Evolutionary conservation across 2,113 vertebrate genomes (phyloP), one percentile per base, ranked within the genome.

Genomic region (Dasyurus viverrinus): DNA sequence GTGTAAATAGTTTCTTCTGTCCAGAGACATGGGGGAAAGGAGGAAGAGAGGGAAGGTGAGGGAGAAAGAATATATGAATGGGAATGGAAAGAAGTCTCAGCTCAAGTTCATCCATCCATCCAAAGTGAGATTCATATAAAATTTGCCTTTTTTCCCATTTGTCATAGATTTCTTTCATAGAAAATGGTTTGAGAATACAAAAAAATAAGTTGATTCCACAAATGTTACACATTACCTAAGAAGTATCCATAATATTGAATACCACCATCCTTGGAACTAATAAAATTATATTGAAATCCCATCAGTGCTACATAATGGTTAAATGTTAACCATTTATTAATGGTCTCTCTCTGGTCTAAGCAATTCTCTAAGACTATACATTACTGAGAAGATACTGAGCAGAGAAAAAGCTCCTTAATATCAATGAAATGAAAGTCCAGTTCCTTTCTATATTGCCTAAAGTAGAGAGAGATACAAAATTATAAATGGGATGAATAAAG

Each of bases 401-500:
- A 84, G 19, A 84, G n/a, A n/a, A 42, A 84, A 6, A 84, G n/a
- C n/a, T 84, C 68, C 68, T 14, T 84, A 84, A 84, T 22, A 84
- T 42, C 36, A 84, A 84, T 22, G n/a, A 89, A 94, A 93, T 53
- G 4, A 94, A 68, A 60, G 19, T 92, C 50, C 90, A 76, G 14
- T 48, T n/a, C 60, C 50, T 91, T 52, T 92, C 50, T 47, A 89
- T 42, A 6, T 92, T 95, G 6, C 47, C 30, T 92, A 53, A 46
- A 68, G 4, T 54, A 91, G 46, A 53, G 30, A 54, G 53, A 91
- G n/a, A 89, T 89, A 24, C 48, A 94, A 93, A 48, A 52, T 1
- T 92, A 95, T 91, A 24, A n/a, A 42, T 91, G 91, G 93, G 93
- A 92, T n/a, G 91, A 1, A 54, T 89, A 76, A 92, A 46, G 68